Conservation (phyloP, 2,113 vertebrate genomes). For the Alouatta palliata region DNA sequence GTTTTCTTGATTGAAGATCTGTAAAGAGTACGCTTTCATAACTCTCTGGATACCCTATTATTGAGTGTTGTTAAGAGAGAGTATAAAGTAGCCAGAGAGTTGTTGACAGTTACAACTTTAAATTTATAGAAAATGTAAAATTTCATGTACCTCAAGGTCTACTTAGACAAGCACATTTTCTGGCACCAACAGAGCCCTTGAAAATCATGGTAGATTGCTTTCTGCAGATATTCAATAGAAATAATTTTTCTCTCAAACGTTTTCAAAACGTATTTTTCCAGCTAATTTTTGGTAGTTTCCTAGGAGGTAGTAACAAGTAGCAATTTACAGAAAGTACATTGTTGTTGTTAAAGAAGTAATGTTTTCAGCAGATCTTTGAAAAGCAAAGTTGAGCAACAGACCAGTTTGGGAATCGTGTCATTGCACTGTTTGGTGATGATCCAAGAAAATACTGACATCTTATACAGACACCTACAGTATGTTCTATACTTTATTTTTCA, state of each 20-base stretch:
- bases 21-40: background rate
- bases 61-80: background rate
- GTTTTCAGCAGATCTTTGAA: background rate
- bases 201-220: background rate
- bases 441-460: background rate
- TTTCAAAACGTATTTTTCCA: background rate
- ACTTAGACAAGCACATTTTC: background rate
- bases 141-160: background rate
- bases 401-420: background rate
- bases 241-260: background rate
- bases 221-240: background rate
- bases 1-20: background rate
- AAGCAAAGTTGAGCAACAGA: background rate
- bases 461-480: background rate
- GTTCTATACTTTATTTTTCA: background rate
- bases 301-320: background rate
- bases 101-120: background rate
- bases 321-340: background rate
- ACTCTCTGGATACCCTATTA: background rate
- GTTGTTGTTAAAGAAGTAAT: background rate
- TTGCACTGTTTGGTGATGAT: background rate
- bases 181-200: background rate
- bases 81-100: background rate
- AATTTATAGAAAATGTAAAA: background rate
- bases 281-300: slow-evolving; percentile 12